phyloP scores from a whole-genome alignment of 2,113 vertebrate genomes.

The Chiloscyllium plagiosum region DNA sequence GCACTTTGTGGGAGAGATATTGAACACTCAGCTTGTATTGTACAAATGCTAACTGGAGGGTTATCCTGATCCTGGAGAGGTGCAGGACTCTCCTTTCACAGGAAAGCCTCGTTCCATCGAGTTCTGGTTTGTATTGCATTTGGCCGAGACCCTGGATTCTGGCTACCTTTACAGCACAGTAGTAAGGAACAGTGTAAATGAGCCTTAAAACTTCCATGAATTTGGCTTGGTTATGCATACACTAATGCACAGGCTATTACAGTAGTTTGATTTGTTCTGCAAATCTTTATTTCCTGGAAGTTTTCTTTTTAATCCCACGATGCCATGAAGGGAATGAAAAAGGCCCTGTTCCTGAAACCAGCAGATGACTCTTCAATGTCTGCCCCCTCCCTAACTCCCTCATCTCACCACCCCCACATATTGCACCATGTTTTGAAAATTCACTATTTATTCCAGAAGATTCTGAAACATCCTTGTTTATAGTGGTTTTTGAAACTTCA shows the following conservation, averaged over 20 bases:
- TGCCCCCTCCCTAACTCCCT: too few species aligned
- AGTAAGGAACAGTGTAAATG: not conserved
- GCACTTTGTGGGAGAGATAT: too few species aligned
- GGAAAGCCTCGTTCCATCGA: too few species aligned
- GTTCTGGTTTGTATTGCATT: not conserved
- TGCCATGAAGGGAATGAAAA: not conserved
- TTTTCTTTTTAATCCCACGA: not conserved
- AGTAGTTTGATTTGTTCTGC: not conserved
- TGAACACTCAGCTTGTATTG: not conserved
- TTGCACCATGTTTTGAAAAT: not conserved
- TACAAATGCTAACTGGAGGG: not conserved
- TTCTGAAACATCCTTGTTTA: not conserved
- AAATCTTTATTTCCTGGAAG: not conserved
- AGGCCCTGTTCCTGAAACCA: not conserved
- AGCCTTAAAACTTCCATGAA: not conserved
- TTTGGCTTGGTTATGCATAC: not conserved
- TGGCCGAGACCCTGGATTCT: not conserved
- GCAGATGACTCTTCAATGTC: not conserved
- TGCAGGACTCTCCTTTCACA: not conserved
- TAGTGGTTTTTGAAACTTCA: not conserved
- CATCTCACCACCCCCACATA: not conserved
- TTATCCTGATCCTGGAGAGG: not conserved
- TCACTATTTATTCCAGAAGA: not conserved
- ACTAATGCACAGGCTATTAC: not conserved
- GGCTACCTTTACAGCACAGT: not conserved